Evolutionary conservation across 2,888 invertebrate species (phyloP), one percentile per base, ranked within the genome.

Genomic region (Ectemnius continuus): DNA sequence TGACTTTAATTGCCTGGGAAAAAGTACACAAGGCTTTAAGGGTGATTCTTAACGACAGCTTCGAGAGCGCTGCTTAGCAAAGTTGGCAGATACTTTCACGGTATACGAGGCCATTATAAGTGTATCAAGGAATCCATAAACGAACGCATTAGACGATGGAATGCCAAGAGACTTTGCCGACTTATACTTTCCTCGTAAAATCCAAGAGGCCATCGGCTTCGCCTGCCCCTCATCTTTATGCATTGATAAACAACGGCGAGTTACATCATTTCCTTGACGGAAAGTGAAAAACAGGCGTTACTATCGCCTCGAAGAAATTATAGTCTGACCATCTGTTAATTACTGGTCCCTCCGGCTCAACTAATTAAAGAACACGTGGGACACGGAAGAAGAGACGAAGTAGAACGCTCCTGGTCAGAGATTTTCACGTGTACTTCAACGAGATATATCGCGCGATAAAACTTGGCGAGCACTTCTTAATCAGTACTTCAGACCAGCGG

Each of bases 181-280:
- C 36, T 36, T 36, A 11, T 36, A 36, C 16, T 58, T 36, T 62
- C 14, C 66, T 36, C 59, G 45, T 64, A 60, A 67, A 72, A 59
- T 16, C 23, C 8, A 36, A 11, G 36, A 11, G 36, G 11, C 26
- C 0, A 2, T 23, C 46, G 26, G n/a, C 23, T 66, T 16, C 61
- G 8, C 14, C 36, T 57, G 56, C 16, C 13, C 20, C 4, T 36
- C 52, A 16, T 28, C 46, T n/a, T 63, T 63, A 20, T 57, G 57
- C 63, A 64, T 64, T 60, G 67, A 63, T 63, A 67, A 70, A 62
- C 62, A 36, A 62, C 20, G 58, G 6, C 11, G 60, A 20, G 16
- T 36, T 36, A 36, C 8, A 36, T 11, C 6, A 52, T 52, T 46
- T 46, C 36, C 61, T 13, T 46, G 61, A 36, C 2, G 3, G 23